Evolutionary conservation across 2,888 invertebrate genomes (phyloP), one percentile per base, ranked within the genome.

Genomic region (Synergus umbraculus): DNA sequence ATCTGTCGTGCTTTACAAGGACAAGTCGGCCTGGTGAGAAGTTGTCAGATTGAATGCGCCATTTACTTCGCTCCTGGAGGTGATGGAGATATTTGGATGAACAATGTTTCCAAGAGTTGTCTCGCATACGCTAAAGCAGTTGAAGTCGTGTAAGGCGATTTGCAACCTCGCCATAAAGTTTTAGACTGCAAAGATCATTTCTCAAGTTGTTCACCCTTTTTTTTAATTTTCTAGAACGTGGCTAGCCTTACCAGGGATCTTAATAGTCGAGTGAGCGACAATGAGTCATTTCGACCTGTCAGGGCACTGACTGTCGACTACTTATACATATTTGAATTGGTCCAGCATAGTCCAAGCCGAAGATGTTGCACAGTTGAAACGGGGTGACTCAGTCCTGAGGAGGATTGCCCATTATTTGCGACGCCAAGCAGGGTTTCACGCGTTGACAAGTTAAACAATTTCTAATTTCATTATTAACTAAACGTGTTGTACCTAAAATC

Each of bases 21-120:
- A 22, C 44, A 8, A 85, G 44, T 41, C 69, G 76, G 2, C 83
- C 83, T 3, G 80, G 46, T 2, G n/a, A 18, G 18, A 84, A 78
- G 44, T 83, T 83, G 0, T 44, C 76, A 10, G 29, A 9, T 0
- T 64, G 76, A 4, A 63, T 22, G 2, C 80, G 58, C 84, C 83
- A 85, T n/a, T 82, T 79, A 4, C 41, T n/a, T 60, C 81, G 65
- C 43, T 79, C 76, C 46, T 84, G 84, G 4, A 83, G 64, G n/a
- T 82, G 81, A 8, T 76, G 76, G 3, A 84, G 77, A 64, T 85
- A 84, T 29, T 84, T 79, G 0, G 22, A 13, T 1, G 77, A 76
- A 83, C 85, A 22, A 22, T 1, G 22, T 22, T 22, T 22, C 22
- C 22, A 0, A 22, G 22, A 22, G 22, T 22, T 22, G 83, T 18